Evolutionary conservation across 2,888 invertebrate species (phyloP).

Genomic region (Tenthredo livida): DNA sequence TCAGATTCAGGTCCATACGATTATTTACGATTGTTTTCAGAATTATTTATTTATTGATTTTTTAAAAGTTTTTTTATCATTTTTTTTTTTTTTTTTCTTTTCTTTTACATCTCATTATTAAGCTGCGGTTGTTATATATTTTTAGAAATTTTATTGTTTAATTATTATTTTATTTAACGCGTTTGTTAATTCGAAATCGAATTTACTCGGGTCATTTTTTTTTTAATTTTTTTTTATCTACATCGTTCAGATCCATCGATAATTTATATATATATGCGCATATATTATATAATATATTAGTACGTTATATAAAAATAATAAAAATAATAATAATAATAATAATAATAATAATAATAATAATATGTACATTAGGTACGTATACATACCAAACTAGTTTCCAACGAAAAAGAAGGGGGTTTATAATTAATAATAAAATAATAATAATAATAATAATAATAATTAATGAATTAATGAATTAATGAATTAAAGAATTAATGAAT

Average conservation of each 20-base stretch:
- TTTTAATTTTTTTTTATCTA: not conserved
- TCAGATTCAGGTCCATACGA: not conserved
- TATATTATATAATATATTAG: too few relatives aligned
- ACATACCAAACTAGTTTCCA: slow-evolving; percentile 16
- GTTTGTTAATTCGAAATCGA: not conserved
- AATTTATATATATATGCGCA: not conserved
- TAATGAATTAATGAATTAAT: not conserved
- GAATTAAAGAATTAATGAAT: not conserved
- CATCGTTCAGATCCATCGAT: not conserved
- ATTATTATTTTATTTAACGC: not conserved
- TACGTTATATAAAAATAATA: not conserved
- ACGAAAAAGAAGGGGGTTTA: not conserved
- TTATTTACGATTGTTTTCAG: not conserved
- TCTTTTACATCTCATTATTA: too few relatives aligned
- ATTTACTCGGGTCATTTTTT: not conserved
- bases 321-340: not conserved
- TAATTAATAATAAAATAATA: slow-evolving; percentile 5
- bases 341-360: not conserved
- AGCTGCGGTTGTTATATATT: not conserved
- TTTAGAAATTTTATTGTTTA: not conserved
- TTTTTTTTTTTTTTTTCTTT: not conserved
- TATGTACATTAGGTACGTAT: not conserved
- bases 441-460: slow-evolving; percentile 23
- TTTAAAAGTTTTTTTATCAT: too few relatives aligned
- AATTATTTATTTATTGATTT: not conserved